phyloP scores from a whole-genome alignment of 2,113 vertebrate species.

The Tetraodon nigroviridis region DNA sequence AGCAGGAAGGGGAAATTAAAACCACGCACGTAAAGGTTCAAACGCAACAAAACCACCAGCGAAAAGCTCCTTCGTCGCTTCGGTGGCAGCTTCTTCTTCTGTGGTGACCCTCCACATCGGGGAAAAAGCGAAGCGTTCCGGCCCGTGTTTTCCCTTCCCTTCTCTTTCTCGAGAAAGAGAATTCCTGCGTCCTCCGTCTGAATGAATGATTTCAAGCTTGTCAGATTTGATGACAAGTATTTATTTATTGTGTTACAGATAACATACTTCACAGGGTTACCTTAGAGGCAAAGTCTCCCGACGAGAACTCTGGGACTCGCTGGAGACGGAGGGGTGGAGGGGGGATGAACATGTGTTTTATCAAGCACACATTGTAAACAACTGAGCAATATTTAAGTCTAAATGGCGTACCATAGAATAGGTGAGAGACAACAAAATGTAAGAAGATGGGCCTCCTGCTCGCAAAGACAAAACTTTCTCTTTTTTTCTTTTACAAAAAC shows the following conservation, averaged over 20 bases:
- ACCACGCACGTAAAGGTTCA: too few relatives aligned
- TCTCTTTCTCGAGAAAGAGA: background rate
- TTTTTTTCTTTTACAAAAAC: slow-evolving; percentile 76
- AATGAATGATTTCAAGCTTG: slow-evolving; percentile 65
- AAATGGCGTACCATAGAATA: slow-evolving; percentile 74
- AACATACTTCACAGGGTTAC: slow-evolving; percentile 74
- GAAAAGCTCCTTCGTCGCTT: background rate
- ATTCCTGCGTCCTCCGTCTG: slow-evolving; percentile 14
- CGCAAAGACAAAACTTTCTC: slow-evolving; percentile 68
- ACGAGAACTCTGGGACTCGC: slow-evolving; percentile 55
- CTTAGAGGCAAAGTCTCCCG: slow-evolving; percentile 69
- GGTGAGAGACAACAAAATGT: slow-evolving; percentile 71
- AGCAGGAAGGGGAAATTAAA: background rate
- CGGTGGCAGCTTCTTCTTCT: background rate
- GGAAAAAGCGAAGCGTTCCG: too few relatives aligned
- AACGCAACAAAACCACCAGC: background rate
- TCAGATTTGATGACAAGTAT: slow-evolving; percentile 69
- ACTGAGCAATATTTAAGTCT: slow-evolving; percentile 74
- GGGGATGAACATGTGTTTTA: slow-evolving; percentile 65
- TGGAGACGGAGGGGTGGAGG: slow-evolving; percentile 44
- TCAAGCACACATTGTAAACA: slow-evolving; percentile 76
- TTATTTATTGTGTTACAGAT: slow-evolving; percentile 76
- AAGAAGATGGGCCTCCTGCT: slow-evolving; percentile 71
- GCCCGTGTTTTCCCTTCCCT: background rate
- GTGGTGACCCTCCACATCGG: too few relatives aligned